Evolutionary conservation across 2,113 vertebrate species (phyloP), one percentile per base, ranked within the genome.

Genomic region (Australoheros scitulus): DNA sequence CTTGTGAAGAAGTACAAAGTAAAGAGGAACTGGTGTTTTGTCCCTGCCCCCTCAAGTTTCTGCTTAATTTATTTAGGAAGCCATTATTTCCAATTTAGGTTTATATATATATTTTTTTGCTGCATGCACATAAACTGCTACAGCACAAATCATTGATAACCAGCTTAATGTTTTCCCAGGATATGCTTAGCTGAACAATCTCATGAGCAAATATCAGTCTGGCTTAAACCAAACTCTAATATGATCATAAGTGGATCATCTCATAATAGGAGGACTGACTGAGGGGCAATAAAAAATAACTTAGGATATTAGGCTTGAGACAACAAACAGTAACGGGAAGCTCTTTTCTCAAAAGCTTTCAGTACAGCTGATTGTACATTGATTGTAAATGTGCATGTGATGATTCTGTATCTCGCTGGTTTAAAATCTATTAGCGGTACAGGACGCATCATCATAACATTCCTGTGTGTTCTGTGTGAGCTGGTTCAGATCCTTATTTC

Each of bases 11-110:
- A 60, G 43, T 60, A 68, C 86, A 80, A 83, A 81, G 55, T 65
- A 22, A 92, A 88, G 88, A 91, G 88, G 91, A 93, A 89, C 76
- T 87, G 9, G 5, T 34, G 55, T 26, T 74, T n/a, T 29, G 32
- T 75, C 56, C 57, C 64, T 76, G 52, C 83, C 82, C 81, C 38
- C 38, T 80, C 13, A 50, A n/a, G 55, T 85, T 88, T 79, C 76
- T 63, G 68, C 59, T 80, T 65, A 14, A 9, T 43, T 32, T n/a
- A 41, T 65, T n/a, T 70, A 22, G 17, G 11, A 79, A 63, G 26
- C 6, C 7, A 52, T 52, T 81, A 63, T 80, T 55, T 22, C 52
- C 55, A 50, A 65, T 58, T 20, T 77, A 29, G 13, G 11, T 47
- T 0, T 0, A 6, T 58, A 2, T 34, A 26, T 26, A 26, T 26